Percentiles rank a stretch among this genome's conserved stretches.
Conservation (phyloP, 2,888 invertebrate species). For the Biston betularia region DNA sequence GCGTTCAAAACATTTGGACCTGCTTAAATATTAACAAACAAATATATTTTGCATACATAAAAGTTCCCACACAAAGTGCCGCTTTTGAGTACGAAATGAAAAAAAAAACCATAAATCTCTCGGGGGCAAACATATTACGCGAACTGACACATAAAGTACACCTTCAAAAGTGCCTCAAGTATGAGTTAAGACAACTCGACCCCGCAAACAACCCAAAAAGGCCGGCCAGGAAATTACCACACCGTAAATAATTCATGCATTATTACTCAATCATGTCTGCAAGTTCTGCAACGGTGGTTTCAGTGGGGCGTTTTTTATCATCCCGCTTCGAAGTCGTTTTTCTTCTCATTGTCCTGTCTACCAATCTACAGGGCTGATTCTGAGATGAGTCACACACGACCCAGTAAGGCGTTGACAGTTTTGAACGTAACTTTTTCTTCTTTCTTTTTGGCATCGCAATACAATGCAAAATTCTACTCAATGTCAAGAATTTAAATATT, state of each 20-base stretch:
- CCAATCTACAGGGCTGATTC: conserved; percentile 32
- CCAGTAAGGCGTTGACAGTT: conserved; percentile 43
- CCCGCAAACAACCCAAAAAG: conserved; percentile 68
- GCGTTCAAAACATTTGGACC: conserved; percentile 21
- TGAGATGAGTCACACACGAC: conserved; percentile 36
- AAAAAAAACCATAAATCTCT: conserved; percentile 54
- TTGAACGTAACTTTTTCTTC: conserved; percentile 25
- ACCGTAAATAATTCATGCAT: conserved; percentile 83
- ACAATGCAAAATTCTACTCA: too few relatives aligned
- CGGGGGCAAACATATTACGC: conserved; percentile 53
- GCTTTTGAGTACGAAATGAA: conserved; percentile 33
- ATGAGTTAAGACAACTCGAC: conserved; percentile 52
- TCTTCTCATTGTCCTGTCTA: conserved; percentile 74
- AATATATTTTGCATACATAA: conserved; percentile 31
- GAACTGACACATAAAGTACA: conserved; percentile 55
- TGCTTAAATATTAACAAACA: conserved; percentile 26
- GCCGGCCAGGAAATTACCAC: conserved; percentile 72
- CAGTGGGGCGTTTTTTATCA: conserved; percentile 64
- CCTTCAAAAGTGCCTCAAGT: conserved; percentile 48
- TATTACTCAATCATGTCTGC: conserved; percentile 81
- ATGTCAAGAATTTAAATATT: too few relatives aligned
- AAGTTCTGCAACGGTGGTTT: conserved; percentile 74
- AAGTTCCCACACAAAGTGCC: conserved; percentile 29
- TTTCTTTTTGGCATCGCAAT: too few relatives aligned
- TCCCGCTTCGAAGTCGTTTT: conserved; percentile 64